phyloP scores from a whole-genome alignment of 2,888 invertebrate species.

The Spodoptera picta region DNA sequence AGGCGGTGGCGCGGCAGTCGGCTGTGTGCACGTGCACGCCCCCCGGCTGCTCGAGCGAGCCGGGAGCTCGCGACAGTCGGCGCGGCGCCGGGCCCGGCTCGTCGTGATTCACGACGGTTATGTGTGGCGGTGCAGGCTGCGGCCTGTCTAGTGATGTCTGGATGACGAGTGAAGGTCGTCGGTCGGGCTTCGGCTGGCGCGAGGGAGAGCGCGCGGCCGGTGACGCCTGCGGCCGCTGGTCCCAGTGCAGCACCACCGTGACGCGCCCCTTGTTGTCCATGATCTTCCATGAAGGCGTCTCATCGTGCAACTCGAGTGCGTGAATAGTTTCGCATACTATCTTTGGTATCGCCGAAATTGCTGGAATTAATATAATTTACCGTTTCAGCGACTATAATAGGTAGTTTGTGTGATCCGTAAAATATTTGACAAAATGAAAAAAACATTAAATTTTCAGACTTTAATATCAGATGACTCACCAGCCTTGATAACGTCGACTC shows the following conservation, averaged over 20 bases:
- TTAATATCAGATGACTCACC: slow-evolving; percentile 87
- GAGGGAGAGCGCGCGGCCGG: slow-evolving; percentile 88
- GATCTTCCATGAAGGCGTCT: slow-evolving; percentile 99
- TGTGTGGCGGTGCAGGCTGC: slow-evolving; percentile 93
- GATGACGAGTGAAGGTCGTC: slow-evolving; percentile 92
- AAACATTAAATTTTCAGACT: too few species aligned
- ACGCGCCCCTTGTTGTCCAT: slow-evolving; percentile 99
- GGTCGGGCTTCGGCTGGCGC: slow-evolving; percentile 86
- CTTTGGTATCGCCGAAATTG: slow-evolving; percentile 98
- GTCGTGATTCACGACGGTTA: slow-evolving; percentile 98
- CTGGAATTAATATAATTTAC: slow-evolving; percentile 85
- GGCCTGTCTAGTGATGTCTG: slow-evolving; percentile 93
- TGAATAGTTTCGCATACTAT: slow-evolving; percentile 99
- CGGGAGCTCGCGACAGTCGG: slow-evolving; percentile 92
- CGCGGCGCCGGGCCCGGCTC: slow-evolving; percentile 93
- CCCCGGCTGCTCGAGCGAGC: slow-evolving; percentile 89
- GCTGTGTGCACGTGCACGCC: slow-evolving; percentile 95
- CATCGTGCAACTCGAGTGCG: slow-evolving; percentile 98
- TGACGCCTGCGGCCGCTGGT: slow-evolving; percentile 94
- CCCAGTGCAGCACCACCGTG: slow-evolving; percentile 98
- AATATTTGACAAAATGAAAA: too few species aligned
- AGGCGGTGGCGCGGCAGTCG: slow-evolving; percentile 92
- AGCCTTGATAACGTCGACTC: slow-evolving; percentile 98
- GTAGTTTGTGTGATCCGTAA: neutral
- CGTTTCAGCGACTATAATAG: slow-evolving; percentile 5